These are phyloP conservation scores for Malthinus seriepunctatus DNA, from an alignment of 2,888 invertebrate genomes.

Conservation along the genomic window DNA sequence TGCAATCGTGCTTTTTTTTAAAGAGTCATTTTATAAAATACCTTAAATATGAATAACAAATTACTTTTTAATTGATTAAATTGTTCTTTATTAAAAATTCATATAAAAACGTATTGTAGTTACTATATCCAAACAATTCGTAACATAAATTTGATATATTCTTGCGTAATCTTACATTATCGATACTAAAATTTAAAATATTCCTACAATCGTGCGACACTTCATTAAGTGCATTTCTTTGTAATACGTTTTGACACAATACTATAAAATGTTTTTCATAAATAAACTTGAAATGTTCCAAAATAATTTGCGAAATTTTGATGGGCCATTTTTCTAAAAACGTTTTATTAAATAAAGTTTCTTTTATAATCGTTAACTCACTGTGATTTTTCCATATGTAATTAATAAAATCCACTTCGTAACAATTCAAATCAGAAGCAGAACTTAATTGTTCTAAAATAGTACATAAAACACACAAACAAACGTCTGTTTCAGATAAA, in stretches of 20 bases:
- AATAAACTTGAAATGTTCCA: not conserved
- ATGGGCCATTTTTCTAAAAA: not conserved
- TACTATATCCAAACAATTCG: not conserved
- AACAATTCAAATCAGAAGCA: not conserved
- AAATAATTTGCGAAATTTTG: not conserved
- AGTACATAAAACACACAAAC: not conserved
- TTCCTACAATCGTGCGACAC: not conserved
- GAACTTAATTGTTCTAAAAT: not conserved
- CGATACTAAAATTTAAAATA: not conserved
- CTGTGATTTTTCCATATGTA: not conserved
- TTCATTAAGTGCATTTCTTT: not conserved
- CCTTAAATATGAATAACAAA: too few relatives aligned
- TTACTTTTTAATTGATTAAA: not conserved
- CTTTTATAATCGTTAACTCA: not conserved
- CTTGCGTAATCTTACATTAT: not conserved
- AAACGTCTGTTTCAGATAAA: not conserved
- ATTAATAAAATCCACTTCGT: not conserved
- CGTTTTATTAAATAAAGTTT: not conserved
- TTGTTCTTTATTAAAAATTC: not conserved
- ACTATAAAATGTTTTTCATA: not conserved
- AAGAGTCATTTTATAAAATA: too few relatives aligned
- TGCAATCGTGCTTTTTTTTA: too few relatives aligned
- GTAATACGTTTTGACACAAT: not conserved
- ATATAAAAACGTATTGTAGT: constrained; percentile 1
- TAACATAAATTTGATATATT: not conserved